A percentile compares a stretch with the other conserved stretches of the same genome.
phyloP scores from a whole-genome alignment of 2,888 invertebrate species.

The Caenorhabditis virilis region DNA sequence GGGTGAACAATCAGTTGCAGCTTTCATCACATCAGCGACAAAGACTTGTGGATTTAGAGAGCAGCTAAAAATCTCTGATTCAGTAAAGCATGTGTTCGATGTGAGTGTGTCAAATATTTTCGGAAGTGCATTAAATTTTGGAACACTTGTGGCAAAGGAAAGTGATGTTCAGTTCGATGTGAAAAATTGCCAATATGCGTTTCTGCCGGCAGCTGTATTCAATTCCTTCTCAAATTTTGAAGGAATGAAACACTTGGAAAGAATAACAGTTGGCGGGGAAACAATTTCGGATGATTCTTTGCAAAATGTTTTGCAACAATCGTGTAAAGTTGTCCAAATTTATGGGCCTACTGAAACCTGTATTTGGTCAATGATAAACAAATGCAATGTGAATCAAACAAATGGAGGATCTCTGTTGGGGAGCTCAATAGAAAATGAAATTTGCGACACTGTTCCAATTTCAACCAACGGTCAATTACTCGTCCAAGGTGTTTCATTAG shows the following conservation, averaged over 20 bases:
- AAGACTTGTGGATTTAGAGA: slow-evolving; percentile 42
- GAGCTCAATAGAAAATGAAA: slow-evolving; percentile 33
- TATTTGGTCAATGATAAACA: slow-evolving; percentile 52
- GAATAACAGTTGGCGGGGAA: slow-evolving; percentile 61
- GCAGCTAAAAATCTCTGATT: slow-evolving; percentile 42
- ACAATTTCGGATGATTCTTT: slow-evolving; percentile 35
- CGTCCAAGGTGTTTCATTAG: slow-evolving; percentile 33
- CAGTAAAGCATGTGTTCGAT: slow-evolving; percentile 62
- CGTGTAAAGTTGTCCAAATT: slow-evolving; percentile 45
- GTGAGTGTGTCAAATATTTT: slow-evolving; percentile 62
- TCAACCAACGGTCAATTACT: slow-evolving; percentile 29
- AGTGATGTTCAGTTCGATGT: slow-evolving; percentile 20
- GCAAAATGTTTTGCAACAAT: not conserved
- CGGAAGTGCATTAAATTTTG: slow-evolving; percentile 44
- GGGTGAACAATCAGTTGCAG: slow-evolving; percentile 39
- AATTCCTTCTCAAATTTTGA: slow-evolving; percentile 48
- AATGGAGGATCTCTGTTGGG: slow-evolving; percentile 49
- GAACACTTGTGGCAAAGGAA: slow-evolving; percentile 14
- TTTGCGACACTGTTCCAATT: slow-evolving; percentile 1
- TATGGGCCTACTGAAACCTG: slow-evolving; percentile 66
- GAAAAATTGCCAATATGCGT: no score
- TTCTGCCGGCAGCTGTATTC: slow-evolving; percentile 60
- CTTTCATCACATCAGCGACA: slow-evolving; percentile 49
- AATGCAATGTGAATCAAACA: slow-evolving; percentile 14
- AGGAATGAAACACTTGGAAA: slow-evolving; percentile 29